phyloP scores from a whole-genome alignment of 2,888 invertebrate genomes.

The Heliothis peltigera region DNA sequence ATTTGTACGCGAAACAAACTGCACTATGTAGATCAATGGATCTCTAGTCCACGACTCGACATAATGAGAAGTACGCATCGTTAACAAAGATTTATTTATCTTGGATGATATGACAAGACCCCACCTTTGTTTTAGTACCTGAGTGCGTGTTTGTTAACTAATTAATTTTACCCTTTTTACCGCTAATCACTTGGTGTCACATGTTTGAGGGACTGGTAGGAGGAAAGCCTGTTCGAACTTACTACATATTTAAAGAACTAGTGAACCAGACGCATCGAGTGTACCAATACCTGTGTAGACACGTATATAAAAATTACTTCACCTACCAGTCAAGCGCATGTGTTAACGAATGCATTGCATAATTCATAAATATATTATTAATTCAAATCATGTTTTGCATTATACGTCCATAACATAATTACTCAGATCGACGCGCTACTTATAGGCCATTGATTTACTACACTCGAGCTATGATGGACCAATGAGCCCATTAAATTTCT shows the following conservation, averaged over 20 bases:
- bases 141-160: conserved; percentile 46
- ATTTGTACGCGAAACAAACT: conserved; percentile 48
- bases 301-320: conserved; percentile 27
- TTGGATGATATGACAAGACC: conserved; percentile 32
- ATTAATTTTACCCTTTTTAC: conserved; percentile 38
- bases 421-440: conserved; percentile 64
- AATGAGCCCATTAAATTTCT: conserved; percentile 14
- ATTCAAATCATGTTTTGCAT: conserved; percentile 66
- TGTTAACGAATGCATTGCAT: conserved; percentile 65
- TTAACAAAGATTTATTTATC: conserved; percentile 44
- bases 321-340: conserved; percentile 45
- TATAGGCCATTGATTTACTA: conserved; percentile 53
- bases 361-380: conserved; percentile 67
- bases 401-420: conserved; percentile 67
- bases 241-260: not conserved
- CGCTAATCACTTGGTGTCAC: conserved; percentile 29
- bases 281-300: not conserved
- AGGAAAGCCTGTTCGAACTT: conserved; percentile 5
- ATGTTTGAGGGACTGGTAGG: not conserved
- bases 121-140: conserved; percentile 47
- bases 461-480: conserved; percentile 21
- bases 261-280: conserved; percentile 10
- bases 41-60: conserved; percentile 34
- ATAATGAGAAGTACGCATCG: conserved; percentile 30
- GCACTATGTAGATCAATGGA: conserved; percentile 48